Evolutionary conservation across 2,113 vertebrate genomes (phyloP).

Genomic region (Channa maculata): DNA sequence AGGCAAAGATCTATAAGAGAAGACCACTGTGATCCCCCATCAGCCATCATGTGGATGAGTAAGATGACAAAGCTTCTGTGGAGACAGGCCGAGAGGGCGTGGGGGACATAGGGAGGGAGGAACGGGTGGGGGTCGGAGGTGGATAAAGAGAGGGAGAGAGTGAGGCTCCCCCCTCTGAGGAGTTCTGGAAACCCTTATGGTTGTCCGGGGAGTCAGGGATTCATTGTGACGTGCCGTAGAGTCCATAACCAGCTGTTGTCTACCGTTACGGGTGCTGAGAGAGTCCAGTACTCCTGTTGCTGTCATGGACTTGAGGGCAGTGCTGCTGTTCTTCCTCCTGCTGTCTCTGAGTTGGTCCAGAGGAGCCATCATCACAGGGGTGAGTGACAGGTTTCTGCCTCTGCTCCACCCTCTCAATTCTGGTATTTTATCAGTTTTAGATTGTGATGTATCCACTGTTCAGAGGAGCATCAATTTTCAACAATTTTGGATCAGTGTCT

Average conservation of each 20-base stretch:
- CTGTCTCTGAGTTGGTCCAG: constrained; percentile 76
- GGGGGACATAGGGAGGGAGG: constrained; percentile 55
- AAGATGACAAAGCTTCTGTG: constrained; percentile 66
- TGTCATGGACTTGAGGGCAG: constrained; percentile 77
- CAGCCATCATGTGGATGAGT: constrained; percentile 42
- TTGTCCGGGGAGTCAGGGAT: constrained; percentile 38
- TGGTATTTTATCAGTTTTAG: background rate
- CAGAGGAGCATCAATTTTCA: too few species aligned
- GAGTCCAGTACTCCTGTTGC: constrained; percentile 55
- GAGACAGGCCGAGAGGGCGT: constrained; percentile 45
- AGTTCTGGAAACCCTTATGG: constrained; percentile 54
- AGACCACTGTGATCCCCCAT: constrained; percentile 15
- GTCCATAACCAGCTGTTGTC: constrained; percentile 34
- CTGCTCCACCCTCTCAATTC: background rate
- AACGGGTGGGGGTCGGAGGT: constrained; percentile 57
- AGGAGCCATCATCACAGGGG: constrained; percentile 86
- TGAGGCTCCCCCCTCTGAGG: constrained; percentile 43
- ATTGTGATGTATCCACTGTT: too few species aligned
- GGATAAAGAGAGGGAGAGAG: constrained; percentile 75
- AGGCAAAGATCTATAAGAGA: constrained; percentile 3
- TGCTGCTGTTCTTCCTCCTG: constrained; percentile 80
- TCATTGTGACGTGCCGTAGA: constrained; percentile 31
- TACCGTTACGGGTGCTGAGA: constrained; percentile 35
- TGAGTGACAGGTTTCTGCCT: constrained; percentile 68
- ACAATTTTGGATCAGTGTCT: too few species aligned